Evolutionary conservation across 2,113 vertebrate species (phyloP).

Genomic region (Ameiurus melas): DNA sequence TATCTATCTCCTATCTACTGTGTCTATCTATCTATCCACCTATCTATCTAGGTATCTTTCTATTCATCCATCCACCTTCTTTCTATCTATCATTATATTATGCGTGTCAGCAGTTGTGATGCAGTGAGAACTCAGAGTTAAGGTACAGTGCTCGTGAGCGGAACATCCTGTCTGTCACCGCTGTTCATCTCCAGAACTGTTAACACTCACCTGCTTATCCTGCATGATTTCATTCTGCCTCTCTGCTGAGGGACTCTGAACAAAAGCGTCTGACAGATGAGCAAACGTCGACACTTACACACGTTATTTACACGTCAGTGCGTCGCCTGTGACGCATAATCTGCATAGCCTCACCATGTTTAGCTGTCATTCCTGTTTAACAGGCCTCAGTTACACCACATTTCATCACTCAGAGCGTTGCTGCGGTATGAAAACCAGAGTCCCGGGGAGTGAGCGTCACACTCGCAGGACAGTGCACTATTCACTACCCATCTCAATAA

Average conservation of each 20-base stretch:
- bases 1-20: too few relatives aligned
- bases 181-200: too few relatives aligned
- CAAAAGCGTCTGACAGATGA: background rate
- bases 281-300: background rate
- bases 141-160: background rate
- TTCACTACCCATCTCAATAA: conserved; percentile 22
- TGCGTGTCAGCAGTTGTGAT: background rate
- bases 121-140: background rate
- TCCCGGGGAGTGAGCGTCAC: background rate
- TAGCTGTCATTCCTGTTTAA: background rate
- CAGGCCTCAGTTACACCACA: conserved; percentile 14
- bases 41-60: too few relatives aligned
- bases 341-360: background rate
- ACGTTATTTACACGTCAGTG: background rate
- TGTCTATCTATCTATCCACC: too few relatives aligned
- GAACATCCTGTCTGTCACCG: background rate
- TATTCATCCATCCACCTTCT: too few relatives aligned
- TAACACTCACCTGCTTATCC: background rate
- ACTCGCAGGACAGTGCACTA: conserved; percentile 15
- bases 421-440: conserved; percentile 5
- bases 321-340: background rate
- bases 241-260: background rate
- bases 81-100: too few relatives aligned
- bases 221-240: background rate
- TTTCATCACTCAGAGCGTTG: conserved; percentile 31